phyloP scores from a whole-genome alignment of 2,797 vertebrate genomes.

The Cygnus olor region DNA sequence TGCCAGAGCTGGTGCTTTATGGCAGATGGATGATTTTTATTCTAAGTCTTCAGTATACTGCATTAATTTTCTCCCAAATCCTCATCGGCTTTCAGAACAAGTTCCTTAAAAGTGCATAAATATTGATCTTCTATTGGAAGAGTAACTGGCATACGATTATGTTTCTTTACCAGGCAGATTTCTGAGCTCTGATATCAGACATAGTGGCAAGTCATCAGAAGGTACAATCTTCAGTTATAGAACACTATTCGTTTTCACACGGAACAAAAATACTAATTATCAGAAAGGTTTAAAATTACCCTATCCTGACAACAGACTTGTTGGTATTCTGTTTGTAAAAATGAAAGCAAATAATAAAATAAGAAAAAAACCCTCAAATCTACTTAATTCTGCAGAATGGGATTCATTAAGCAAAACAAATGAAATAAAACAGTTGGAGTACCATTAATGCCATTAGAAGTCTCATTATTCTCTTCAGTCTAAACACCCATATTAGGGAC shows the following conservation, averaged over 20 bases:
- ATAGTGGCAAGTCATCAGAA: neutral
- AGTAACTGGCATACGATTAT: neutral
- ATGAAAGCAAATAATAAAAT: conserved; percentile 14
- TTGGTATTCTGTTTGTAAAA: conserved; percentile 15
- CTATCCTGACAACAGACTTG: neutral
- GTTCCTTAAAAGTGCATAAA: neutral
- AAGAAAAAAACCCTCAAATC: conserved; percentile 44
- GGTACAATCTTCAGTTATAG: neutral
- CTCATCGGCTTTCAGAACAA: conserved; percentile 19
- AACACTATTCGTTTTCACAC: neutral
- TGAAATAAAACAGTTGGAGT: conserved; percentile 35
- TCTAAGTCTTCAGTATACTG: neutral
- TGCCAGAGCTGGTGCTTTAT: neutral
- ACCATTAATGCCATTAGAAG: conserved; percentile 19
- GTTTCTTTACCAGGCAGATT: neutral
- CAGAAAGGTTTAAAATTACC: neutral
- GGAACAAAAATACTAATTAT: neutral
- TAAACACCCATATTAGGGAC: neutral
- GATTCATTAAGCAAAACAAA: conserved; percentile 54
- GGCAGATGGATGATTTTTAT: neutral
- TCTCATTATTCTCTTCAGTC: conserved; percentile 30
- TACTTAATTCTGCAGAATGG: conserved; percentile 40
- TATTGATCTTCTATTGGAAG: conserved; percentile 1
- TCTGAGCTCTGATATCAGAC: neutral
- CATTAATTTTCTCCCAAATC: neutral